These are phyloP conservation scores for Steatornis caripensis DNA, from an alignment of 2,113 vertebrate genomes.

Conservation along the genomic window DNA sequence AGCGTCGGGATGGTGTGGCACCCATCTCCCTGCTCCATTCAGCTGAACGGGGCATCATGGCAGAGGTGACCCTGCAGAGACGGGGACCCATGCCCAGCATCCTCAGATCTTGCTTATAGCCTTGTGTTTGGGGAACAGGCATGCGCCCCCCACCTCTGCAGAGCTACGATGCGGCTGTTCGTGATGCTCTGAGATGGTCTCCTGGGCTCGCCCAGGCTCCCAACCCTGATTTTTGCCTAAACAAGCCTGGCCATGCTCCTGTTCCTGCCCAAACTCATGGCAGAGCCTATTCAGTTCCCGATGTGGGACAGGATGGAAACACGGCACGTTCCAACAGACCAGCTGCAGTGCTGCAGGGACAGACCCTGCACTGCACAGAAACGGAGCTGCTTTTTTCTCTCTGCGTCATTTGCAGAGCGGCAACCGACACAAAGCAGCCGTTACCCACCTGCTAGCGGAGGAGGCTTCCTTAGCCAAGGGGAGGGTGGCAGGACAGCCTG, in stretches of 20 bases:
- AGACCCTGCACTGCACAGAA: background rate
- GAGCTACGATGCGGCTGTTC: background rate
- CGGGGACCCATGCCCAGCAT: background rate
- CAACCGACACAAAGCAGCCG: background rate
- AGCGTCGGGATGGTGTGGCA: accelerated
- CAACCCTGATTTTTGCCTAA: too few species aligned
- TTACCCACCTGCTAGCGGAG: accelerated
- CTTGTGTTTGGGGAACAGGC: too few species aligned
- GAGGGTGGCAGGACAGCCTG: too few species aligned
- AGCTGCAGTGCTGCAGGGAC: background rate
- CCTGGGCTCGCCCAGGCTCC: background rate
- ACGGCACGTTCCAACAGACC: accelerated
- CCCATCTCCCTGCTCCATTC: background rate
- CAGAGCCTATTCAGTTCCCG: background rate
- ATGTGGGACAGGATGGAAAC: accelerated
- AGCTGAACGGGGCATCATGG: background rate
- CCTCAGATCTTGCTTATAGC: background rate
- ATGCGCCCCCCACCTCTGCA: accelerated
- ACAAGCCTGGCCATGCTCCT: background rate
- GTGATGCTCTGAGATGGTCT: background rate
- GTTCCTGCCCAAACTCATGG: background rate
- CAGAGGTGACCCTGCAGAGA: background rate
- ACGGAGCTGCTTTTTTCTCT: background rate
- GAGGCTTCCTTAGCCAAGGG: background rate
- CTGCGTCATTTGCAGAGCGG: background rate